phyloP scores from a whole-genome alignment of 2,888 invertebrate species.

The Melolontha melolontha region DNA sequence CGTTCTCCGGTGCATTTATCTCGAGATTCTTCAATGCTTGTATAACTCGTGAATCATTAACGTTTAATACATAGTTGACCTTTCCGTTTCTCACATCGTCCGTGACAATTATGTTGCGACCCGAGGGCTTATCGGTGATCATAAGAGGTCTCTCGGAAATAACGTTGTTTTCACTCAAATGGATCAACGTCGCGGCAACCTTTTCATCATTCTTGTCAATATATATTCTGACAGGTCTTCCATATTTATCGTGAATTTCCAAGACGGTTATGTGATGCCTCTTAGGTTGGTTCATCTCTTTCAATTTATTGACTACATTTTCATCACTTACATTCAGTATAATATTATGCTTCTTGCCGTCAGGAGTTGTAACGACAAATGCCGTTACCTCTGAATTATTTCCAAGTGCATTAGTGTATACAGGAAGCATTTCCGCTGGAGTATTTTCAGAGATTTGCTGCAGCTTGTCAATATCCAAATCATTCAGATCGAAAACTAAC shows the following conservation, averaged over 20 bases:
- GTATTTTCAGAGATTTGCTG: not conserved
- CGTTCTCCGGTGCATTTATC: too few relatives aligned
- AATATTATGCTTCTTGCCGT: not conserved
- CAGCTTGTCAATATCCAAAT: not conserved
- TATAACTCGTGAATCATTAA: too few relatives aligned
- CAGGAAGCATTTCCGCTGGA: not conserved
- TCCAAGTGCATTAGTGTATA: not conserved
- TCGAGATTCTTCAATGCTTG: too few relatives aligned
- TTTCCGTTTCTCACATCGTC: too few relatives aligned
- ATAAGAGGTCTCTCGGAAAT: not conserved
- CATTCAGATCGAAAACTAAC: not conserved
- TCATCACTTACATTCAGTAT: slow-evolving; percentile 2
- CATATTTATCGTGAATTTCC: not conserved
- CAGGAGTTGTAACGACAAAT: not conserved
- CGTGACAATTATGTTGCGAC: too few relatives aligned
- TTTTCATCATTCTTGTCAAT: not conserved
- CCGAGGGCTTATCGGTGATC: not conserved
- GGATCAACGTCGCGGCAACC: not conserved
- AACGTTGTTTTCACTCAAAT: not conserved
- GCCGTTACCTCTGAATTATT: not conserved
- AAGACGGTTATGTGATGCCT: not conserved
- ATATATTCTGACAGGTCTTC: not conserved
- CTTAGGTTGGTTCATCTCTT: not conserved
- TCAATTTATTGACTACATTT: not conserved
- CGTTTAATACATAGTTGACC: too few relatives aligned